Conservation (phyloP, 2,888 invertebrate species). For the Drosophila hamatofila region DNA sequence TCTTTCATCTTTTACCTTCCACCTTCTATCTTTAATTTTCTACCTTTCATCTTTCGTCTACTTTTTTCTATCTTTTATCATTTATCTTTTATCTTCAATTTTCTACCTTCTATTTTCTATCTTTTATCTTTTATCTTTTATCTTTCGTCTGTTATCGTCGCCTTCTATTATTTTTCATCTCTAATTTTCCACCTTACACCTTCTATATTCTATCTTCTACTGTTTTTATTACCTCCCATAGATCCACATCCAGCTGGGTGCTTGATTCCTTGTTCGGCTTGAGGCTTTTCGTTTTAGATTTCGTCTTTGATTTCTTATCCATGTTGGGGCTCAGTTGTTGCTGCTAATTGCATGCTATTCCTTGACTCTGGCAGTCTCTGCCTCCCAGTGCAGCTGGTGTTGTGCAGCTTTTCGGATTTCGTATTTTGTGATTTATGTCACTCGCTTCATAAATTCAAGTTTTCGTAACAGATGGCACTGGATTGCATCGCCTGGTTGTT, state of each 20-base stretch:
- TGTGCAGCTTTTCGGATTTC: slow-evolving; percentile 21
- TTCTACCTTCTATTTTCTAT: neutral
- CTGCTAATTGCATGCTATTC: slow-evolving; percentile 47
- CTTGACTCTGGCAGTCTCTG: slow-evolving; percentile 3
- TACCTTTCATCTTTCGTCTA: neutral
- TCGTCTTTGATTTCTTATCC: slow-evolving; percentile 77
- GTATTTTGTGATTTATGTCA: slow-evolving; percentile 57
- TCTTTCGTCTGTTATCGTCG: no score
- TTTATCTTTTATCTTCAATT: neutral
- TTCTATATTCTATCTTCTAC: neutral
- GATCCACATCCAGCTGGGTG: slow-evolving; percentile 82
- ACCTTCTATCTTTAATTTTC: neutral
- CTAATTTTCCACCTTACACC: neutral
- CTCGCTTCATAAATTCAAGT: slow-evolving; percentile 54
- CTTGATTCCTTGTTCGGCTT: slow-evolving; percentile 83
- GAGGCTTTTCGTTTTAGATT: slow-evolving; percentile 76
- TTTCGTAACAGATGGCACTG: slow-evolving; percentile 44
- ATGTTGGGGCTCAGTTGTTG: slow-evolving; percentile 54
- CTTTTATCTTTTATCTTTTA: neutral
- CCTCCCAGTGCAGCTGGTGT: neutral
- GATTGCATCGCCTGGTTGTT: slow-evolving; percentile 35
- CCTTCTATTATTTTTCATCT: neutral
- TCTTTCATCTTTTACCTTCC: neutral
- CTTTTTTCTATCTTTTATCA: neutral
- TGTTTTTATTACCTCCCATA: slow-evolving; percentile 82